These are phyloP conservation scores for Catharus ustulatus DNA, from an alignment of 2,797 vertebrate species.

Conservation along the genomic window DNA sequence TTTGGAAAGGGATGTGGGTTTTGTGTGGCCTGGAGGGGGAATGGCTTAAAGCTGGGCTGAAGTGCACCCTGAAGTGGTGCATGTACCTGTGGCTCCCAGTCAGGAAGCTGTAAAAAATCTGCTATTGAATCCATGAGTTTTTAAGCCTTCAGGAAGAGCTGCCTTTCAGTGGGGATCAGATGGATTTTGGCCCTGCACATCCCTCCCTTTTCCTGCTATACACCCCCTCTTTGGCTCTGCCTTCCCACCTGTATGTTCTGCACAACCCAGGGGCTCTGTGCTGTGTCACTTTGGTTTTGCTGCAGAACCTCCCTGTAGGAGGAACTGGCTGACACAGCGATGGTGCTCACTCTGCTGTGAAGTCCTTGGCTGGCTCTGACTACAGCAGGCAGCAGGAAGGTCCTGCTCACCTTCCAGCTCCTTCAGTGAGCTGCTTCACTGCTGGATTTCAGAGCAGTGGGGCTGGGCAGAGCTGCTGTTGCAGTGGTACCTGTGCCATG, in stretches of 20 bases:
- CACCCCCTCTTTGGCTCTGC: not conserved
- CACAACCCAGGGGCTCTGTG: rapidly evolving
- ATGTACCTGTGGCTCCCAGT: not conserved
- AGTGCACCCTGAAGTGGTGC: rapidly evolving
- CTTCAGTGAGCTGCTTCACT: not conserved
- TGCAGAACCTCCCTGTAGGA: not conserved
- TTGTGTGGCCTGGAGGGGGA: not conserved
- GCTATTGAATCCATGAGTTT: rapidly evolving
- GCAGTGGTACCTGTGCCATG: not conserved
- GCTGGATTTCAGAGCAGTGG: not conserved
- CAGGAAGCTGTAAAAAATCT: not conserved
- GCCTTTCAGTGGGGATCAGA: not conserved
- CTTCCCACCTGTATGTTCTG: rapidly evolving
- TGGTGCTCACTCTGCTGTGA: rapidly evolving
- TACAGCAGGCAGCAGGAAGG: not conserved
- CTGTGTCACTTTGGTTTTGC: rapidly evolving
- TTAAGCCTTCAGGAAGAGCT: not conserved
- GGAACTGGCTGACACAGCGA: not conserved
- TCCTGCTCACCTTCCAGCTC: not conserved
- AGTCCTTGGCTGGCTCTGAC: not conserved
- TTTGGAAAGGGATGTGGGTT: not conserved
- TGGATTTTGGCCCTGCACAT: not conserved
- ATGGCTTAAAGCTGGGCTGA: not conserved
- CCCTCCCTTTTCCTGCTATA: not conserved
- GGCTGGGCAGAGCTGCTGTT: rapidly evolving